Evolutionary conservation across 2,797 vertebrate species (phyloP).

Genomic region (Coregonus sp.): DNA sequence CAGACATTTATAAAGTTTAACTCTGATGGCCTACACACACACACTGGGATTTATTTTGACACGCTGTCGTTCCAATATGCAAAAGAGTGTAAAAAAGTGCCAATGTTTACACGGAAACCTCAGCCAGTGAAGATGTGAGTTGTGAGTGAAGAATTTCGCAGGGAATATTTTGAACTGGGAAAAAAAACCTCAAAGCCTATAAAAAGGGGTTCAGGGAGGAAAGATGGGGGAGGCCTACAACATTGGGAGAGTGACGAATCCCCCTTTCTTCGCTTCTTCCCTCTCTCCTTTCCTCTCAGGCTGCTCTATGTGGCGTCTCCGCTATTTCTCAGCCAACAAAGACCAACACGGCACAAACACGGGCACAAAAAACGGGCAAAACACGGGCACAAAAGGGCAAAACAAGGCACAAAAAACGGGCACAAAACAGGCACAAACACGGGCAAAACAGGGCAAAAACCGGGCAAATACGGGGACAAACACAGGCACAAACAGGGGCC

Average conservation of each 20-base stretch:
- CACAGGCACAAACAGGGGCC: too few relatives aligned
- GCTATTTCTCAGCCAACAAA: too few relatives aligned
- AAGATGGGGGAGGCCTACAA: conserved; percentile 79
- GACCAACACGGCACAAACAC: too few relatives aligned
- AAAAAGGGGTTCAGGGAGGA: conserved; percentile 83
- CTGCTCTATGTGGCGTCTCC: conserved; percentile 18
- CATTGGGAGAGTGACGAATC: conserved; percentile 73
- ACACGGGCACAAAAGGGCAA: too few relatives aligned
- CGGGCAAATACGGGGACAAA: too few relatives aligned
- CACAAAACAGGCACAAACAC: too few relatives aligned
- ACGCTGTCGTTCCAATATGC: conserved; percentile 44
- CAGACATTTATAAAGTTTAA: conserved; percentile 33
- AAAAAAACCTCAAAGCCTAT: conserved; percentile 81
- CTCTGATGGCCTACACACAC: conserved; percentile 17
- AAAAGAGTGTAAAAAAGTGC: conserved; percentile 51
- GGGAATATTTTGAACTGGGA: conserved; percentile 71
- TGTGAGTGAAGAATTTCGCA: conserved; percentile 59
- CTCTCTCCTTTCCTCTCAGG: conserved; percentile 40
- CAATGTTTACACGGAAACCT: conserved; percentile 52
- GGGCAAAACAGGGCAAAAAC: too few relatives aligned
- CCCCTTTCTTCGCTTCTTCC: conserved; percentile 26
- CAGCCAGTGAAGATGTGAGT: conserved; percentile 54
- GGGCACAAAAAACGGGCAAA: too few relatives aligned
- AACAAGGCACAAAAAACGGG: too few relatives aligned
- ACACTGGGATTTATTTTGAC: conserved; percentile 41